Evolutionary conservation across 1,140 invertebrate species (phyloP), one percentile per base, ranked within the genome.

Genomic region (Probaryconus sp.): DNA sequence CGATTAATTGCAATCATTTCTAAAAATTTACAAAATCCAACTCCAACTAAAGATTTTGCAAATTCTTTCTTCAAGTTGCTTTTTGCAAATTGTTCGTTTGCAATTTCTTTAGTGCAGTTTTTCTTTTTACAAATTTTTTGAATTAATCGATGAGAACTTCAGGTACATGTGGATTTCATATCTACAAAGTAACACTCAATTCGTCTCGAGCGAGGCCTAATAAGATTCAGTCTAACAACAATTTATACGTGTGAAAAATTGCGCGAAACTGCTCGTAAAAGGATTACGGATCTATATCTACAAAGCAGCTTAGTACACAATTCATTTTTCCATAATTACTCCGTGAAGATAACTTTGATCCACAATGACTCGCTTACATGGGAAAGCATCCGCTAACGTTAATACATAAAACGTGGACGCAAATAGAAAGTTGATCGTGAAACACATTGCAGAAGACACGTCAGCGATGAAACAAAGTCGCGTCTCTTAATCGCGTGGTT

Each of bases 261-360:
- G 50, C 48, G 30, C 28, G 21, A 47, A 37, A 47, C 9, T 6
- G 21, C 4, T 11, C 17, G 45, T 17, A 13, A 35, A 31, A 48
- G 31, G 9, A 13, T 10, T n/a, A 18, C 2, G n/a, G 53, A 68
- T 68, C 1, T 0, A 2, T 55, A 69, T 60, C 65, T 21, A 37
- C 37, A 14, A 2, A 3, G 18, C 33, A 42, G 43, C 55, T 69
- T 61, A 61, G 50, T 38, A 30, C 13, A 55, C 48, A 42, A 48
- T 71, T 48, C 58, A 63, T 71, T 56, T 63, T 63, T 71, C 56
- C 56, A 56, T 71, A 63, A 56, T 71, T 63, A 63, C 26, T 63
- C 20, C 33, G 33, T 40, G 40, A 33, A 51, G 53, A 68, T 60
- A 28, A 37, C 35, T 28, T 16, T 40, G 35, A 28, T 43, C 20